Evolutionary conservation across 2,797 vertebrate species (phyloP), one percentile per base, ranked within the genome.

Genomic region (Mormyrus hasselquistii): DNA sequence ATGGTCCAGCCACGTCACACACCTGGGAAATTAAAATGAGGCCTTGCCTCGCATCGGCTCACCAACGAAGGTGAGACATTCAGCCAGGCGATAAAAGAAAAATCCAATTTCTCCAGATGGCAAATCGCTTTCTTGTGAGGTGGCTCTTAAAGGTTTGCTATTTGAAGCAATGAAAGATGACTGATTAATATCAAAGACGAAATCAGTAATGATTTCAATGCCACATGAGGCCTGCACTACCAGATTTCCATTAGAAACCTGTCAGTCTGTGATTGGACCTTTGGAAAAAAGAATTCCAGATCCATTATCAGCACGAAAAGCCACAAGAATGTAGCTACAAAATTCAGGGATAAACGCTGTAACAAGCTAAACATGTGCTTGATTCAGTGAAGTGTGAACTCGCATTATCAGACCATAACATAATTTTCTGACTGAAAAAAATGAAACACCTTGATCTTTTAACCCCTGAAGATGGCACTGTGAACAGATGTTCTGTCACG

Each of bases 181-280:
- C 90, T 92, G 91, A 92, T 90, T 92, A 91, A 91, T 89, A 90
- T 90, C 89, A 91, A 88, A 90, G 88, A 88, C 89, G 62, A 89
- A 91, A 91, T 90, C 89, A 88, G 88, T 87, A 90, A 88, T 88
- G 76, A 87, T 91, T 89, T 89, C 50, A 89, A 83, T 87, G 49
- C 59, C 79, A 86, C 79, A 55, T 29, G 76, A 88, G 87, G 89
- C 79, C 84, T 87, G 22, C 16, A 50, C 82, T 82, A 90, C 88
- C 82, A 90, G 59, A 90, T 44, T 88, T 88, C 87, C 59, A 88
- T 90, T 90, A 90, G 89, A 90, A 90, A 90, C 57, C 82, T 88
- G 79, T 90, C 89, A 88, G 62, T 25, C 49, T 52, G 41, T 90
- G 89, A 90, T 88, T 90, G 89, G 89, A 79, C 57, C 82, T 59